Conservation (phyloP, 2,888 invertebrate species). For the Celastrina argiolus region DNA sequence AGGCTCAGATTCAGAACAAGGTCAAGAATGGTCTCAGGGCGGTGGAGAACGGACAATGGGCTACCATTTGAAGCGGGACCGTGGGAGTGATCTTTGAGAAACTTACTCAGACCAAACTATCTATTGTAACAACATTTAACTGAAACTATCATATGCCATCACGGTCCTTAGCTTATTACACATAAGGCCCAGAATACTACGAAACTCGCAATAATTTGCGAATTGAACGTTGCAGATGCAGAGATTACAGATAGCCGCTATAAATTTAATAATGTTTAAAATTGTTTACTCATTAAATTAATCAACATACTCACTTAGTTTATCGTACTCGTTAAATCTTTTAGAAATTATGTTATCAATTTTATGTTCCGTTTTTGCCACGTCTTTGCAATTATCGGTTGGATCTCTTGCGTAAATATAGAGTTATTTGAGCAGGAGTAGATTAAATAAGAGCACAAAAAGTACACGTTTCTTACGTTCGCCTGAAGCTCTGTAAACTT, state of each 20-base stretch:
- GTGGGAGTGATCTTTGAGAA: slow-evolving; percentile 66
- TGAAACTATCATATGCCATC: slow-evolving; percentile 27
- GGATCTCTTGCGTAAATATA: neutral
- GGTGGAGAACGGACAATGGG: slow-evolving; percentile 59
- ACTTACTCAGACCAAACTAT: slow-evolving; percentile 39
- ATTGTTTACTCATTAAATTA: slow-evolving; percentile 17
- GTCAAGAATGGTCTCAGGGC: slow-evolving; percentile 67
- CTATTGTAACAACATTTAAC: slow-evolving; percentile 32
- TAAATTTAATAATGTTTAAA: slow-evolving; percentile 21
- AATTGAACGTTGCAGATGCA: slow-evolving; percentile 1
- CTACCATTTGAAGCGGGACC: slow-evolving; percentile 52
- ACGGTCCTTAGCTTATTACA: slow-evolving; percentile 26
- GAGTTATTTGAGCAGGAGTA: neutral
- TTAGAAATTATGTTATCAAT: neutral
- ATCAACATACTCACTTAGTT: neutral
- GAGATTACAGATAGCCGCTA: neutral
- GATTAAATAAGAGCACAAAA: neutral
- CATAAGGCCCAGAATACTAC: slow-evolving; percentile 23
- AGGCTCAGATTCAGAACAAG: slow-evolving; percentile 56
- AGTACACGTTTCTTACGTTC: neutral
- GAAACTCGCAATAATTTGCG: neutral
- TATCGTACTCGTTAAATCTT: neutral
- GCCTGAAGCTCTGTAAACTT: neutral
- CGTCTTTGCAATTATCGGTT: neutral
- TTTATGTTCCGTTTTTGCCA: neutral